Conservation (phyloP, 2,888 invertebrate species). For the Nomada hirtipes region DNA sequence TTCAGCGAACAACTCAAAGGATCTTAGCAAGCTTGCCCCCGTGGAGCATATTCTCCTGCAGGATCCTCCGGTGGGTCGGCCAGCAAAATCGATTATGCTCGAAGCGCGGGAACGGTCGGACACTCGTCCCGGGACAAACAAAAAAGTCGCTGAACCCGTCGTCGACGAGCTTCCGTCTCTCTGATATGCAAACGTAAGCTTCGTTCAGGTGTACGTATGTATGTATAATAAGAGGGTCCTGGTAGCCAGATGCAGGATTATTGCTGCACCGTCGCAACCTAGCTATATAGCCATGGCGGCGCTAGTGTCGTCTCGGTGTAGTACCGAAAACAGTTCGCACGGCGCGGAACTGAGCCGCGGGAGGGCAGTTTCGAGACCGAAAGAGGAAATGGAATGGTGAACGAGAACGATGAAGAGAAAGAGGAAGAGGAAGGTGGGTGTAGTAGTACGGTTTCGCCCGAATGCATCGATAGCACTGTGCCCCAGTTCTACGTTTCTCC, state of each 20-base stretch:
- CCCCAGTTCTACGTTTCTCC: conserved; percentile 71
- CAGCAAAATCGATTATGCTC: conserved; percentile 67
- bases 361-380: conserved; percentile 47
- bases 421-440: conserved; percentile 61
- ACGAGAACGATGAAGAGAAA: conserved; percentile 48
- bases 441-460: conserved; percentile 67
- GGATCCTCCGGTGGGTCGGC: conserved; percentile 44
- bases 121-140: conserved; percentile 63
- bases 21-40: conserved; percentile 29
- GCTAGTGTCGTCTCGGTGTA: conserved; percentile 16
- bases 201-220: conserved; percentile 55
- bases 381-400: conserved; percentile 55
- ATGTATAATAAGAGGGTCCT: conserved; percentile 62
- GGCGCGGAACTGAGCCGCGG: conserved; percentile 49
- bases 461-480: conserved; percentile 77
- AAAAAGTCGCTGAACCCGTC: conserved; percentile 64
- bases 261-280: conserved; percentile 61
- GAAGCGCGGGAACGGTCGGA: conserved; percentile 46
- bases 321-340: conserved; percentile 62
- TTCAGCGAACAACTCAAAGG: conserved; percentile 49
- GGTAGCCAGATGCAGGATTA: conserved; percentile 66
- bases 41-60: conserved; percentile 42
- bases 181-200: conserved; percentile 73
- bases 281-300: not conserved
- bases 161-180: conserved; percentile 58